Base-by-base conservation (phyloP, 2,888 invertebrate species). In the Labia minor region DNA sequence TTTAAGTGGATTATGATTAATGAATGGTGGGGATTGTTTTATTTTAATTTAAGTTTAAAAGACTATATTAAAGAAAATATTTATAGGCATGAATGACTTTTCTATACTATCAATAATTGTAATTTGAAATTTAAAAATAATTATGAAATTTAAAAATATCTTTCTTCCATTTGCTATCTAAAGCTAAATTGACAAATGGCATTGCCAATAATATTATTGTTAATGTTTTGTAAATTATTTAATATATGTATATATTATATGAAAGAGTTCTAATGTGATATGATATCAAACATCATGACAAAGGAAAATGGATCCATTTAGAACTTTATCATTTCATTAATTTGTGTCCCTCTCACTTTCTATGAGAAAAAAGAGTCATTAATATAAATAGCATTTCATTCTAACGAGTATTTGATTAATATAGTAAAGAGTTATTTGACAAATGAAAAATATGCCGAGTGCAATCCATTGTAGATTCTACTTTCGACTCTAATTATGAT, bases 371-470 rank as follows among this genome's bases (percentile, higher is more conserved):
- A 49, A 49, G 49, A 49, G 3, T 49, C 49, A 49, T 49, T 49
- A 49, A 49, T 49, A 49, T 49, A 49, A 49, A 49, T 49, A 49
- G 49, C 14, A 49, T 49, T 49, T 49, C 49, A 49, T 49, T 49
- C 49, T 49, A 49, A 49, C 49, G 49, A 49, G 49, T 49, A 49
- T 49, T 49, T 49, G 49, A 49, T 49, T 49, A 49, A 49, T 49
- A 49, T 49, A 49, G 49, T 49, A 49, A 49, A 49, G 49, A 49
- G 49, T 49, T 49, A 49, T 49, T 49, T 49, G 49, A 49, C 49
- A 49, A 49, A 49, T 49, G 49, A 49, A 49, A 49, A 49, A 49
- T 49, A 49, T 49, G 49, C 49, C 49, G 49, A 49, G 49, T 49
- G 49, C 49, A 14, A 49, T 49, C 14, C 49, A 49, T 49, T 49